Percentiles rank a stretch among this genome's conserved stretches.
Evolutionary conservation across 2,797 vertebrate species (phyloP).

Genomic region (Fistularia commersonii): DNA sequence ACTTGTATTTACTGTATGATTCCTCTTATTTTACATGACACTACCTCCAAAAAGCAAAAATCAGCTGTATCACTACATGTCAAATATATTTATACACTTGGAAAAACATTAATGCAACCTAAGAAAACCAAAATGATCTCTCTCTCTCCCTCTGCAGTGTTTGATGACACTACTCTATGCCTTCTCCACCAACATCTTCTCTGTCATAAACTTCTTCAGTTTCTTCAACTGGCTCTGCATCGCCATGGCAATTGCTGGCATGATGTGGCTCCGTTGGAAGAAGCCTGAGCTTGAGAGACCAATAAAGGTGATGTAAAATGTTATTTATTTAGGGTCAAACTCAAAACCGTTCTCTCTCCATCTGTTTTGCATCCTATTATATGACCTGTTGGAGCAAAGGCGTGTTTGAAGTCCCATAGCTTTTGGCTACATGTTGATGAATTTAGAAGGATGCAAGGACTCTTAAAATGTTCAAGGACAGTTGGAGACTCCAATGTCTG

Average conservation of each 20-base stretch:
- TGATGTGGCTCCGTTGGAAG: conserved; percentile 96
- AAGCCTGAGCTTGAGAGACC: conserved; percentile 91
- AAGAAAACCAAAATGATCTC: neutral
- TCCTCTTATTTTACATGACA: conserved; percentile 2
- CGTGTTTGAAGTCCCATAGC: too few relatives aligned
- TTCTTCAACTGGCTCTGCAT: conserved; percentile 99
- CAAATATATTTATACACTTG: neutral
- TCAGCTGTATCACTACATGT: too few relatives aligned
- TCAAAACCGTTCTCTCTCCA: too few relatives aligned
- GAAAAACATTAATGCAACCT: neutral
- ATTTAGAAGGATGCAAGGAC: too few relatives aligned
- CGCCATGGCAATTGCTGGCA: conserved; percentile 91
- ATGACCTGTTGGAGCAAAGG: too few relatives aligned
- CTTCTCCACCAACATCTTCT: conserved; percentile 94
- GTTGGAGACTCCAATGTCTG: too few relatives aligned
- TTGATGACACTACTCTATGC: conserved; percentile 94
- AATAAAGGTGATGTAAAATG: conserved; percentile 83
- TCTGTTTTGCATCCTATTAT: neutral
- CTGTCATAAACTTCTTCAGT: conserved; percentile 99
- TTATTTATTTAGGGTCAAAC: neutral
- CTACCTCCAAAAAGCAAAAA: too few relatives aligned
- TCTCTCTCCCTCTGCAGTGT: conserved; percentile 73
- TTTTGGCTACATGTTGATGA: too few relatives aligned
- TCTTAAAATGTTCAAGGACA: too few relatives aligned
- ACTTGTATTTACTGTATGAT: conserved; percentile 90